These are phyloP conservation scores for Daubentonia madagascariensis DNA, from an alignment of 2,113 vertebrate genomes.

Conservation along the genomic window DNA sequence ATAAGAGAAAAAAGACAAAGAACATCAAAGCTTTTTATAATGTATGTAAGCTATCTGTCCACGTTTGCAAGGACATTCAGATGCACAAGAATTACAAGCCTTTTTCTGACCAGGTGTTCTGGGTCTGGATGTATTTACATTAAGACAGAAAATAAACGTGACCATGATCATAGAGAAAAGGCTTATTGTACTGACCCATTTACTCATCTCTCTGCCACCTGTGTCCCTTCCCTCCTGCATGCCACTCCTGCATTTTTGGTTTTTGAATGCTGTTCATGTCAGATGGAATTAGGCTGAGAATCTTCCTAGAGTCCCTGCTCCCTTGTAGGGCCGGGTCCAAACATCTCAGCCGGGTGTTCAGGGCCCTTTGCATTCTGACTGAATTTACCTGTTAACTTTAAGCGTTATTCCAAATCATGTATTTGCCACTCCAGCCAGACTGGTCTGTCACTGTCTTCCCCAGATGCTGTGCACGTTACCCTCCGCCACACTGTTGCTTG, in stretches of 20 bases:
- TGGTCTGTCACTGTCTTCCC: not conserved
- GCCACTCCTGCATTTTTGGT: not conserved
- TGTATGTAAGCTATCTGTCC: not conserved
- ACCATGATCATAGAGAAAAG: not conserved
- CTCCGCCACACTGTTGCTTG: not conserved
- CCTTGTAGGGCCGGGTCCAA: not conserved
- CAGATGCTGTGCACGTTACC: not conserved
- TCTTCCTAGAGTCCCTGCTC: not conserved
- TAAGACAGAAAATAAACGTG: not conserved
- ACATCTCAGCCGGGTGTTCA: not conserved
- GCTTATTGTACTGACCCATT: not conserved
- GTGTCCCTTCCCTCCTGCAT: not conserved
- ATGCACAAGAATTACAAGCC: not conserved
- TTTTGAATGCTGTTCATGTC: not conserved
- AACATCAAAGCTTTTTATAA: not conserved
- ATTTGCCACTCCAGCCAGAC: not conserved
- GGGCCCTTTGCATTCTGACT: not conserved
- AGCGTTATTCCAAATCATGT: not conserved
- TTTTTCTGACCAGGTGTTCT: not conserved
- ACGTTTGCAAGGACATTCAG: not conserved
- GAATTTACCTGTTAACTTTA: not conserved
- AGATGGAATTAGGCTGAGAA: not conserved
- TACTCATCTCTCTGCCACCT: not conserved
- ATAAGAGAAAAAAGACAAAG: not conserved
- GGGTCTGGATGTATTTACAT: not conserved